Base-by-base conservation (phyloP, 1,140 invertebrate genomes). In the Eupeodes corollae region DNA sequence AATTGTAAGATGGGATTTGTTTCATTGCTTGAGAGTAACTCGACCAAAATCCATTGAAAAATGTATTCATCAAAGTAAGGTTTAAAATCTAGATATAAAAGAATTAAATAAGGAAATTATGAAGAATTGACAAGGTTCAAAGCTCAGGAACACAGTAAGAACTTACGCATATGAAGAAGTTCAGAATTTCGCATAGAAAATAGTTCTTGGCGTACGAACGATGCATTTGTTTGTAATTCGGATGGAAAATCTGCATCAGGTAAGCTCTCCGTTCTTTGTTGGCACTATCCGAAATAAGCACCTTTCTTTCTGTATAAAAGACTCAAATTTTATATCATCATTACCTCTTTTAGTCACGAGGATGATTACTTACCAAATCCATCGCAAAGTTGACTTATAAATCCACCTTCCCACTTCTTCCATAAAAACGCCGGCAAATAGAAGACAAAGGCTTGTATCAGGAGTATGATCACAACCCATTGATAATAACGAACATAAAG, bases 401-500 rank as follows among this genome's bases (percentile, higher is more conserved):
- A 57, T 13, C 80, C 79, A 30, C 78, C 81, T 70, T 89, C 85
- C 76, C 79, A 82, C 5, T 74, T 73, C 56, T 85, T 87, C 86
- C 86, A 90, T 1, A 88, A 54, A 59, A 80, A 86, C 1, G 78
- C 73, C 0, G 85, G 86, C 30, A 81, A 63, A 57, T 84, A 85
- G 59, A 88, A 88, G 14, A 84, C 58, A 14, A 82, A 70, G 13
- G 84, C 79, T 71, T 93, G 87, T 19, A 91, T 76, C 15, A 89
- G 77, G 18, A 91, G 71, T 3, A 89, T 76, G 54, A 91, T 79
- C 37, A 84, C 84, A 1, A 91, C 83, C 88, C 88, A 92, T 68
- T 92, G 89, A 66, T 92, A 93, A 68, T 92, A 92, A 38, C 82
- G 82, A 51, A 88, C 79, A 56, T 80, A 79, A 45, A 78, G 71